Percentiles rank a stretch among this genome's conserved stretches.
Conservation (phyloP, 2,113 vertebrate genomes). For the Oncorhynchus keta region DNA sequence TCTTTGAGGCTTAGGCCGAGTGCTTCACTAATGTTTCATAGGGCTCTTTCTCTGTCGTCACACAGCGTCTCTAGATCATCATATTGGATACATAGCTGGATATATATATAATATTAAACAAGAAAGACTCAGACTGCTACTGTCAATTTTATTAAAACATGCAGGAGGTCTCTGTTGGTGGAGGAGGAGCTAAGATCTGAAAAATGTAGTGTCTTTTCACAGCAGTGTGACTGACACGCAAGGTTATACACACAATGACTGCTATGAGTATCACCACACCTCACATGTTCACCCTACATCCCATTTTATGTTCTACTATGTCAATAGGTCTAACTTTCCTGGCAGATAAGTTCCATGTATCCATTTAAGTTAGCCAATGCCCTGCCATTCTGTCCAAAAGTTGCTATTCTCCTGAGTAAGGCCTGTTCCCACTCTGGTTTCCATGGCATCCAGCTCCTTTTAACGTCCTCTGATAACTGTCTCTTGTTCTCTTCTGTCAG, state of each 20-base stretch:
- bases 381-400: neutral
- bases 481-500: neutral
- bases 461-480: conserved; percentile 37
- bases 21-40: conserved; percentile 43
- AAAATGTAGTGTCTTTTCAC: too few relatives aligned
- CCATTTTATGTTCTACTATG: neutral
- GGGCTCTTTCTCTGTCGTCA: conserved; percentile 12
- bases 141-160: neutral
- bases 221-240: too few relatives aligned
- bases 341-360: neutral
- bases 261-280: too few relatives aligned
- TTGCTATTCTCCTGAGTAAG: neutral
- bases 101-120: neutral
- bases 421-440: neutral
- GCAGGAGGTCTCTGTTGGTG: too few relatives aligned
- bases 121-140: neutral
- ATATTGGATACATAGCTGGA: neutral
- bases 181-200: too few relatives aligned
- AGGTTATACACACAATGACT: too few relatives aligned
- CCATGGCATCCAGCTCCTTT: neutral
- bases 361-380: too few relatives aligned
- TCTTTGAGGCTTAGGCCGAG: conserved; percentile 20
- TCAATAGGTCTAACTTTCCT: neutral
- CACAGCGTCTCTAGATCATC: neutral
- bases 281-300: too few relatives aligned